Conservation (phyloP, 2,888 invertebrate genomes). For the Apeira syringaria region DNA sequence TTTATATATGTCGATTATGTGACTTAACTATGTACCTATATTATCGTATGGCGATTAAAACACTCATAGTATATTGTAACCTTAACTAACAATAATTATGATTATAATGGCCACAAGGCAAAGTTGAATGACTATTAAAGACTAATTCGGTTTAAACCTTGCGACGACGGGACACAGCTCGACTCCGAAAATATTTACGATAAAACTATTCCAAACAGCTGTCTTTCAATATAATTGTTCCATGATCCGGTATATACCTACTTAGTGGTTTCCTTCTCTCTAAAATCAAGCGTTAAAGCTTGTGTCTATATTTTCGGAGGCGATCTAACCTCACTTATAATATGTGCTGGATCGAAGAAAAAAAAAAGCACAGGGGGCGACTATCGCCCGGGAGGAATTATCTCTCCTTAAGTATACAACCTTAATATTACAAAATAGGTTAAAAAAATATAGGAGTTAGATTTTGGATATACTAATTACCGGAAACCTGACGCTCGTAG, state of each 20-base stretch:
- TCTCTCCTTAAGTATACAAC: constrained; percentile 66
- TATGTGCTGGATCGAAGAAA: constrained; percentile 67
- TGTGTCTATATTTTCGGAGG: constrained; percentile 49
- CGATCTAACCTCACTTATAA: constrained; percentile 44
- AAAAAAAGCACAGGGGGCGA: constrained; percentile 78
- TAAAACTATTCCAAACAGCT: constrained; percentile 44
- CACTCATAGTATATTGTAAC: constrained; percentile 43
- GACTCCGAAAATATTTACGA: constrained; percentile 53
- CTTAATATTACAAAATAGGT: constrained; percentile 80
- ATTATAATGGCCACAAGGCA: constrained; percentile 45
- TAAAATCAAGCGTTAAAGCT: constrained; percentile 8
- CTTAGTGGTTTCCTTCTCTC: constrained; percentile 4
- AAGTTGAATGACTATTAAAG: constrained; percentile 44
- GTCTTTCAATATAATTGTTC: constrained; percentile 1
- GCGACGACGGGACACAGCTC: constrained; percentile 42
- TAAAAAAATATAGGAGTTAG: constrained; percentile 83
- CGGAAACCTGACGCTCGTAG: constrained; percentile 37
- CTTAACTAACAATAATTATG: constrained; percentile 45
- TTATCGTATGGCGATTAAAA: constrained; percentile 43
- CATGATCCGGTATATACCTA: constrained; percentile 11
- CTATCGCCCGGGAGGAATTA: constrained; percentile 60
- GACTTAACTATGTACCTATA: constrained; percentile 35
- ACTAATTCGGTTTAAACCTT: constrained; percentile 64
- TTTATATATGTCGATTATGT: constrained; percentile 40
- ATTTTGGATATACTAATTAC: constrained; percentile 75